Evolutionary conservation across 1,140 invertebrate species (phyloP).

Genomic region (Periplaneta americana): DNA sequence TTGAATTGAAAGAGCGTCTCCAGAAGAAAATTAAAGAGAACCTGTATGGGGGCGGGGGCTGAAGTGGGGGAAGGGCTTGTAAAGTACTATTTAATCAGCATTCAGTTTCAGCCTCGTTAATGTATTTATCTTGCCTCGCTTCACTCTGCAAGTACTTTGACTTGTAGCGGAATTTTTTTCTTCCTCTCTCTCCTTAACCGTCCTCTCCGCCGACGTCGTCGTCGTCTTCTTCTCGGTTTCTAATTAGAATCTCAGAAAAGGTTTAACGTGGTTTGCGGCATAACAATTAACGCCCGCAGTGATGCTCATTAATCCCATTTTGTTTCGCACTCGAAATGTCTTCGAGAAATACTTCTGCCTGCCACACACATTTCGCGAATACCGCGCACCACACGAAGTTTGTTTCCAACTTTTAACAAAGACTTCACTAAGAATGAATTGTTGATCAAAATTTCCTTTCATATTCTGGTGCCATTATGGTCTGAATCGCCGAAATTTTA

Average conservation of each 20-base stretch:
- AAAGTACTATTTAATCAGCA: background rate
- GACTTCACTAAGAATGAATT: too few relatives aligned
- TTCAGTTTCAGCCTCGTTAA: background rate
- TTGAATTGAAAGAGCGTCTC: background rate
- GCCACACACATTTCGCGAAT: too few relatives aligned
- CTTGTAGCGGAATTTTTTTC: background rate
- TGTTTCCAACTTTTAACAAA: too few relatives aligned
- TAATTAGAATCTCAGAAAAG: background rate
- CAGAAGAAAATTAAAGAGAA: background rate
- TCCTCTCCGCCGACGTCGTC: too few relatives aligned
- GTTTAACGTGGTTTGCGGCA: background rate
- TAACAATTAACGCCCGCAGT: background rate
- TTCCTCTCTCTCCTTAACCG: background rate
- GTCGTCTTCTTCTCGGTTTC: background rate
- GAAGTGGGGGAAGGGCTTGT: background rate
- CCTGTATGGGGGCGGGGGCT: too few relatives aligned
- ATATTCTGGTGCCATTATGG: too few relatives aligned
- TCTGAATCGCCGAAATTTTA: too few relatives aligned
- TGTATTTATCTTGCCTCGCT: background rate
- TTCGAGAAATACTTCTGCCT: too few relatives aligned
- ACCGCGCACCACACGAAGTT: too few relatives aligned
- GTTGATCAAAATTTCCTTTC: too few relatives aligned
- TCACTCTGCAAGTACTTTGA: background rate
- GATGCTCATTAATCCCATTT: background rate
- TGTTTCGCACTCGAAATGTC: background rate